Base-by-base conservation (phyloP, 2,888 invertebrate species). In the Drosophila pegasa region DNA sequence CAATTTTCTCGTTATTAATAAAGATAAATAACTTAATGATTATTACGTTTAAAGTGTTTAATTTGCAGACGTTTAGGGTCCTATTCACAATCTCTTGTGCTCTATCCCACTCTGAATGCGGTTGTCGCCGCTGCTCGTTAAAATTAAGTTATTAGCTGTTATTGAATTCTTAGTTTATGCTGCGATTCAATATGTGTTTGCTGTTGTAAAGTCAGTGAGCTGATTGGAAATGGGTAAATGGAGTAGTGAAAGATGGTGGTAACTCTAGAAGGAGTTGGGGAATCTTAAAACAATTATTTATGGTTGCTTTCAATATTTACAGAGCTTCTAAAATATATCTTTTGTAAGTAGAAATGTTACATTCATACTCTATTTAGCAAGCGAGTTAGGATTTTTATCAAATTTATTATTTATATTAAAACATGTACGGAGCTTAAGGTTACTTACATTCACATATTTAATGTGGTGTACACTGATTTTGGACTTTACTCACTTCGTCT, bases 21-120 rank as follows among this genome's bases (percentile, higher is more conserved):
- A 88, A 88, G 87, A 85, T 83, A 86, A 88, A 86, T 86, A 88
- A 86, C 86, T 88, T 88, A 88, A 86, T 86, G 87, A 84, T 81
- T 87, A 87, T 86, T 76, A 78, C 80, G 87, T 71, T 88, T 72
- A 86, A 79, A 88, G 87, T 88, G 88, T 80, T 87, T 87, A 81
- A 86, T 86, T 88, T 63, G 65, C 73, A 77, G 86, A 75, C 78
- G 69, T 68, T 83, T 64, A 71, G 69, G 64, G 64, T 63, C 86
- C 69, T 72, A 60, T 75, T 63, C 69, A 45, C 68, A 20, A 40
- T 76, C 35, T 55, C 68, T 63, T 57, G 66, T 63, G 78, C 54
- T 43, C 25, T 20, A n/a, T 9, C 25, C 43, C 25, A 43, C 43
- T 45, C 27, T 6, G 14, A 25, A 4, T 18, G 16, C 3, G 48